Percentiles rank a stretch among this genome's conserved stretches.
Evolutionary conservation across 2,797 vertebrate genomes (phyloP).

Genomic region (Protonibea diacanthus): DNA sequence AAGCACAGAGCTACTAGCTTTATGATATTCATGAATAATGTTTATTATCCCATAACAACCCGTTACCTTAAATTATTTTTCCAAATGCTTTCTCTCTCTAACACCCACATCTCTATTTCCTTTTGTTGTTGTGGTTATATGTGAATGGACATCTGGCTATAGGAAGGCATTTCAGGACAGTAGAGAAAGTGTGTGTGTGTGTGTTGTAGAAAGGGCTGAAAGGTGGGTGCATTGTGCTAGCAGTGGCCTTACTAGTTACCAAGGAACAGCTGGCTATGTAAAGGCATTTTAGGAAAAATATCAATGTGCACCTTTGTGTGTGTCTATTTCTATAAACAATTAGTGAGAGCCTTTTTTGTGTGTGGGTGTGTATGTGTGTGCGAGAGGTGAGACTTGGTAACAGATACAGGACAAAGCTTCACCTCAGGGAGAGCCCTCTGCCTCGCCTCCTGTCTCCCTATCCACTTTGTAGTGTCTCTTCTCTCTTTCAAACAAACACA

Average conservation of each 20-base stretch:
- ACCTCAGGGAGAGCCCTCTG: slow-evolving; percentile 1
- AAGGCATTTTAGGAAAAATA: slow-evolving; percentile 34
- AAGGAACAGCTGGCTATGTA: slow-evolving; percentile 41
- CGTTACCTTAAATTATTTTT: slow-evolving; percentile 18
- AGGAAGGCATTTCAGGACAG: slow-evolving; percentile 17
- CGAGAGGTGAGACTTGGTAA: not conserved
- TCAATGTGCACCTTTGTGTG: not conserved
- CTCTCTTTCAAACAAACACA: not conserved
- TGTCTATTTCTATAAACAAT: slow-evolving; percentile 14
- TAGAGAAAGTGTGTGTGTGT: not conserved
- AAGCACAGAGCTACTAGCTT: slow-evolving; percentile 19
- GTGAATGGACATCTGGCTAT: slow-evolving; percentile 33
- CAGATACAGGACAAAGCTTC: slow-evolving; percentile 7
- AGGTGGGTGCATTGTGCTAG: slow-evolving; percentile 12
- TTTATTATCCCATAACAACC: slow-evolving; percentile 40
- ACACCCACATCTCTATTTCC: not conserved
- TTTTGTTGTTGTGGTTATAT: slow-evolving; percentile 13
- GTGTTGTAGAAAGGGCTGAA: slow-evolving; percentile 4
- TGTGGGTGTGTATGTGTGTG: not conserved
- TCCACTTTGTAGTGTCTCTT: not conserved
- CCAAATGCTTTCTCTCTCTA: not conserved
- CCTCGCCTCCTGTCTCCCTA: not conserved
- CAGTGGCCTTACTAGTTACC: slow-evolving; percentile 38
- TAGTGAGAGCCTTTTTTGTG: not conserved
- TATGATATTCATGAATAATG: slow-evolving; percentile 47